Conservation (phyloP, 2,888 invertebrate species). For the Nephrotoma guestfalica region DNA sequence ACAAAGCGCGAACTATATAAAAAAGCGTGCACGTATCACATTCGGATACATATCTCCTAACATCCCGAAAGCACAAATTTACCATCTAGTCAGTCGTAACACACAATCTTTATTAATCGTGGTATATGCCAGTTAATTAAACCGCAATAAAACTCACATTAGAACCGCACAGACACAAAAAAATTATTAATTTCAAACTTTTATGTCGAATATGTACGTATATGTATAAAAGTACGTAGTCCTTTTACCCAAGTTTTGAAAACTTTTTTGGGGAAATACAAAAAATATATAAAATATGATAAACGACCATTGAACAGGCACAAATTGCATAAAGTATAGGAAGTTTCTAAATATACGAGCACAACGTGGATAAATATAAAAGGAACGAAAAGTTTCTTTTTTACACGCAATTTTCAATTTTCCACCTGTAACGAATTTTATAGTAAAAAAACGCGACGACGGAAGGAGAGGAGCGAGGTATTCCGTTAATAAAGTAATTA, state of each 20-base stretch:
- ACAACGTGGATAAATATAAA: not conserved
- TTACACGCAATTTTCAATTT: not conserved
- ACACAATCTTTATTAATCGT: not conserved
- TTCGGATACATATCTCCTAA: not conserved
- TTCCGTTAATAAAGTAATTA: not conserved
- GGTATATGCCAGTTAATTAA: not conserved
- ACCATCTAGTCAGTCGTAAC: not conserved
- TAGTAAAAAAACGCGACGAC: not conserved
- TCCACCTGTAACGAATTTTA: not conserved
- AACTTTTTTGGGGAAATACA: not conserved
- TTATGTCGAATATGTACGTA: not conserved
- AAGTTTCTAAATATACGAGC: not conserved
- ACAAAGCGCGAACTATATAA: too few species aligned
- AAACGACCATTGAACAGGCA: not conserved
- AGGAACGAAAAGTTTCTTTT: not conserved
- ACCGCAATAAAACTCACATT: not conserved
- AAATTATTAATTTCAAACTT: not conserved
- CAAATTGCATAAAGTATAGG: not conserved
- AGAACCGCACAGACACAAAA: not conserved
- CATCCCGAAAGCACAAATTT: not conserved
- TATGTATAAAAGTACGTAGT: not conserved
- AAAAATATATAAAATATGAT: not conserved
- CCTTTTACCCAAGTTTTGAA: not conserved
- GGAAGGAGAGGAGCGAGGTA: not conserved
- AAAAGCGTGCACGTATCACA: too few species aligned